These are phyloP conservation scores for Tauraco erythrolophus DNA, from an alignment of 2,113 vertebrate species.

Conservation along the genomic window DNA sequence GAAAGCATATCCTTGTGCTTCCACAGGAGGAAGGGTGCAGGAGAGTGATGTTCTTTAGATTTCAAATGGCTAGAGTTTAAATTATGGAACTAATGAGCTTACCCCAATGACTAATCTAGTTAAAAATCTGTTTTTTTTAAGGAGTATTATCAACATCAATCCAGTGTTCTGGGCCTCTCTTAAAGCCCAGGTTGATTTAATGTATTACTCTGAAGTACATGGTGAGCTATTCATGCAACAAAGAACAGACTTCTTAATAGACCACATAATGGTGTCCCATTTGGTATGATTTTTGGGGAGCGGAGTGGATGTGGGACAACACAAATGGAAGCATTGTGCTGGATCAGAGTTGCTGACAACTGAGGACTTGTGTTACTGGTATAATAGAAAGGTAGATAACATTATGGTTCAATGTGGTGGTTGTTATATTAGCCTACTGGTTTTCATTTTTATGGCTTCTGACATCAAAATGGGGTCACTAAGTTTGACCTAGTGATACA, in stretches of 20 bases:
- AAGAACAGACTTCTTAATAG: neutral
- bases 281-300: neutral
- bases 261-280: too few species aligned
- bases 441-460: neutral
- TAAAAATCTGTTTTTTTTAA: neutral
- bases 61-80: neutral
- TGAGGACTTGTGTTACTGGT: neutral
- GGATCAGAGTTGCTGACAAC: neutral
- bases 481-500: neutral
- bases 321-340: rapidly evolving
- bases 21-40: neutral
- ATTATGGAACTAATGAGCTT: neutral
- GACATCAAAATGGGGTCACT: neutral
- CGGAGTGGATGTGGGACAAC: too few species aligned
- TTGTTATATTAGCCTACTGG: neutral
- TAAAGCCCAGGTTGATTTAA: neutral
- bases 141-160: neutral
- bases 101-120: neutral
- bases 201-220: neutral
- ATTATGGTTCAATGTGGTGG: neutral
- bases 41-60: neutral
- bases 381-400: neutral
- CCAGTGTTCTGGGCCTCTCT: neutral
- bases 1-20: neutral
- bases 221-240: neutral